phyloP scores from a whole-genome alignment of 92 coral and sea anemone species.

The Zoanthus gigantus region DNA sequence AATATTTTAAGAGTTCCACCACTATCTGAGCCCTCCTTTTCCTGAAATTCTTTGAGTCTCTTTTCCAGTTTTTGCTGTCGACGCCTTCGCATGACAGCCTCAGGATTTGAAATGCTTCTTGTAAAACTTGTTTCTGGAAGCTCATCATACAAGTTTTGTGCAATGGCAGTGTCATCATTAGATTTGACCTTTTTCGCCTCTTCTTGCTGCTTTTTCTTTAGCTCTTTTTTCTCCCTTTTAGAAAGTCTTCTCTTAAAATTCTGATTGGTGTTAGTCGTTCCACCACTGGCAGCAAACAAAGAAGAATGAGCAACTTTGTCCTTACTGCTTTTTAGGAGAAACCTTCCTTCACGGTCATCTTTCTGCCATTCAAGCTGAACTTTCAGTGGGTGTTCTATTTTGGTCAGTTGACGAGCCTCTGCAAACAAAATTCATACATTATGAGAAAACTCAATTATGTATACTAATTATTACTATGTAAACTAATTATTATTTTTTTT shows the following conservation, averaged over 20 bases:
- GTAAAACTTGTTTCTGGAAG: conserved; percentile 94
- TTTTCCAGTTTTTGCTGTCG: conserved; percentile 89
- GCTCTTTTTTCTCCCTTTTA: conserved; percentile 90
- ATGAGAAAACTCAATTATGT: too few relatives aligned
- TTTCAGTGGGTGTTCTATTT: conserved; percentile 76
- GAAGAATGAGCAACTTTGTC: conserved; percentile 86
- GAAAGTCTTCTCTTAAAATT: conserved; percentile 86
- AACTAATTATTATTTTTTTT: too few relatives aligned
- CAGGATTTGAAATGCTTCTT: conserved; percentile 93
- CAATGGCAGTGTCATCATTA: conserved; percentile 79
- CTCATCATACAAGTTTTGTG: conserved; percentile 85
- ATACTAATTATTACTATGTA: too few relatives aligned
- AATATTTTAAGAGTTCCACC: conserved; percentile 96
- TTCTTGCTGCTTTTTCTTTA: conserved; percentile 77
- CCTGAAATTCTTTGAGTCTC: conserved; percentile 83
- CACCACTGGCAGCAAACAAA: conserved; percentile 72
- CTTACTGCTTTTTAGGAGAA: conserved; percentile 89
- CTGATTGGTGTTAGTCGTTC: conserved; percentile 68
- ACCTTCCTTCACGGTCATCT: conserved; percentile 94
- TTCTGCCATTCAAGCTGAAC: conserved; percentile 94
- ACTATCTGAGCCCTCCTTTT: conserved; percentile 74
- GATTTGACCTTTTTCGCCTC: conserved; percentile 64
- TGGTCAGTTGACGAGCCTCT: conserved; percentile 22
- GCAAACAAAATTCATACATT: too few relatives aligned
- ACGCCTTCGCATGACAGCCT: conserved; percentile 94